phyloP scores from a whole-genome alignment of 2,888 invertebrate genomes.

The Protonemura montana region DNA sequence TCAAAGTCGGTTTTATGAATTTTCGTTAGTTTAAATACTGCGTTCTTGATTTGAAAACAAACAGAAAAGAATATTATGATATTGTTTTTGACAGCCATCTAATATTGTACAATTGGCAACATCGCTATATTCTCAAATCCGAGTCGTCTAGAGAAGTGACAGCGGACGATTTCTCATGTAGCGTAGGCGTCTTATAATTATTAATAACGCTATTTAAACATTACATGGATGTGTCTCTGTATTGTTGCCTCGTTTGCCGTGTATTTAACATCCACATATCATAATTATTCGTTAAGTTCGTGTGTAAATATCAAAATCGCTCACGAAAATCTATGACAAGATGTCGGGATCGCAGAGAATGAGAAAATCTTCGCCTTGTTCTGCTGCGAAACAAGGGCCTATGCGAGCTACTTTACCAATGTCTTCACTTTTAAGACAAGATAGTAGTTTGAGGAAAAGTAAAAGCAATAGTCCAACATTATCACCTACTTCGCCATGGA shows the following conservation, averaged over 20 bases:
- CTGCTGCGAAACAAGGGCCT: conserved; percentile 69
- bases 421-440: conserved; percentile 73
- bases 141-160: not conserved
- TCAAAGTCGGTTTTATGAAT: too few relatives aligned
- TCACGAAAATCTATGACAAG: conserved; percentile 50
- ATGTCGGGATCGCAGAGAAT: conserved; percentile 67
- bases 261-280: not conserved
- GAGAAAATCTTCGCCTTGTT: conserved; percentile 74
- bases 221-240: not conserved
- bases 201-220: not conserved
- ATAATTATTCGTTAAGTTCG: not conserved
- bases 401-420: conserved; percentile 81
- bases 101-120: too few relatives aligned
- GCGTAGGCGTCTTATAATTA: not conserved
- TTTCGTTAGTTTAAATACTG: too few relatives aligned
- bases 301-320: not conserved
- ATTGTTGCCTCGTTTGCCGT: not conserved
- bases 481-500: conserved; percentile 73
- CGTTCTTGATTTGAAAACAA: too few relatives aligned
- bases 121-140: not conserved
- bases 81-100: too few relatives aligned
- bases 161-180: not conserved
- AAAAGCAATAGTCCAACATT: conserved; percentile 71
- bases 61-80: too few relatives aligned
- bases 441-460: conserved; percentile 67